Conservation (phyloP, 1,140 invertebrate species). For the Notospermus geniculatus region DNA sequence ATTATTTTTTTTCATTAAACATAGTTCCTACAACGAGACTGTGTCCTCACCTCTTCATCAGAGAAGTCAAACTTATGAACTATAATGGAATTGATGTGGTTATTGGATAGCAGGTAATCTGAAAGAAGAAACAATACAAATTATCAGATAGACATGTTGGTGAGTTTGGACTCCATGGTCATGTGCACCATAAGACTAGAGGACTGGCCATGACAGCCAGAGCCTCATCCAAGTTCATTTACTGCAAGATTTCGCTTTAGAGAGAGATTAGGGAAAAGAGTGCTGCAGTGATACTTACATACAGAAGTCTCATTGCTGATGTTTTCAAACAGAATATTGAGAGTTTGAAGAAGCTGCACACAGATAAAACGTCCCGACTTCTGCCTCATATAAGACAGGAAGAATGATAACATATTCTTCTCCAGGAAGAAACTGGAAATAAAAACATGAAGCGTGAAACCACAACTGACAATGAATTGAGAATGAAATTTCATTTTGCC, state of each 20-base stretch:
- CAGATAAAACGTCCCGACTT: slow-evolving; percentile 96
- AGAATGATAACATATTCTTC: slow-evolving; percentile 99
- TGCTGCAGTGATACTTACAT: slow-evolving; percentile 72
- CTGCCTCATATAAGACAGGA: slow-evolving; percentile 95
- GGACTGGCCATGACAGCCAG: no score
- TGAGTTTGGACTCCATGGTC: no score
- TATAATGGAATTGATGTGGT: slow-evolving; percentile 99
- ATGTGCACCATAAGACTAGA: no score
- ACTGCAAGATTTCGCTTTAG: no score
- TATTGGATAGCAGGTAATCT: slow-evolving; percentile 99
- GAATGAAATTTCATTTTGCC: no score
- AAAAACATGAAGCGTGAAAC: slow-evolving; percentile 25
- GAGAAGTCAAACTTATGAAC: slow-evolving; percentile 99
- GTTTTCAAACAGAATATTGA: slow-evolving; percentile 99
- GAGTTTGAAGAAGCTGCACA: slow-evolving; percentile 94
- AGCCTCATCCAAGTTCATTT: no score
- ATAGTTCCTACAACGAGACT: no score
- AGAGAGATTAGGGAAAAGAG: no score
- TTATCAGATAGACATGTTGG: no score
- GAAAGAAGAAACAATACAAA: slow-evolving; percentile 60
- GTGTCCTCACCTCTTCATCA: slow-evolving; percentile 81
- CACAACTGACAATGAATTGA: no score
- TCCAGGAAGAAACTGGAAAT: slow-evolving; percentile 92
- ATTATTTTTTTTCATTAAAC: no score
- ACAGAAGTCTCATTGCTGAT: slow-evolving; percentile 97